phyloP scores from a whole-genome alignment of 1,140 invertebrate genomes.

The Brachionus rubens region DNA sequence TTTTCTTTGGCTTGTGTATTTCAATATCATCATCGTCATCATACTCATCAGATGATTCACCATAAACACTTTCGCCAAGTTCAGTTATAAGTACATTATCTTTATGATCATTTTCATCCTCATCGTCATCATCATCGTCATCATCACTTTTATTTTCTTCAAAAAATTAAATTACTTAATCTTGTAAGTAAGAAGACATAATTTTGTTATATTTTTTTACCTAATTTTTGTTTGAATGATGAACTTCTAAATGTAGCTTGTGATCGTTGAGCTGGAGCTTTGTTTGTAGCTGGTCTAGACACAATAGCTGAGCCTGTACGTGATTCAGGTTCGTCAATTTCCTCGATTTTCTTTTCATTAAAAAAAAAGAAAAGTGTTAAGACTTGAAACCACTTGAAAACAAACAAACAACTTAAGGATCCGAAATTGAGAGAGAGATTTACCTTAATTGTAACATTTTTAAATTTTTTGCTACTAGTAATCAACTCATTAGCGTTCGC shows the following conservation, averaged over 20 bases:
- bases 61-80: slow-evolving; percentile 27
- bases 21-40: slow-evolving; percentile 35
- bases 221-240: slow-evolving; percentile 5
- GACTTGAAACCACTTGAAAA: too few species aligned
- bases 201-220: background rate
- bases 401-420: too few species aligned
- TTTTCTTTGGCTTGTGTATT: slow-evolving; percentile 10
- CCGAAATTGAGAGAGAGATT: too few species aligned
- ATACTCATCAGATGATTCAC: background rate
- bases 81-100: slow-evolving; percentile 28
- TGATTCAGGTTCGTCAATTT: slow-evolving; percentile 21
- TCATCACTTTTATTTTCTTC: background rate
- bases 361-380: background rate
- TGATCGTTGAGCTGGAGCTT: slow-evolving; percentile 26
- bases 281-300: slow-evolving; percentile 27
- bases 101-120: background rate
- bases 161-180: background rate
- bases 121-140: background rate
- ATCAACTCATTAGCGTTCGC: background rate
- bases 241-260: slow-evolving; percentile 46
- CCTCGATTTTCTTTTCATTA: slow-evolving; percentile 23
- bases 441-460: slow-evolving; percentile 21
- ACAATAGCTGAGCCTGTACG: slow-evolving; percentile 5
- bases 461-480: slow-evolving; percentile 23
- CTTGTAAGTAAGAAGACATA: background rate